Percentiles rank a stretch among this genome's conserved stretches.
phyloP scores from a whole-genome alignment of 2,113 vertebrate genomes.

The Pedionomus torquatus region DNA sequence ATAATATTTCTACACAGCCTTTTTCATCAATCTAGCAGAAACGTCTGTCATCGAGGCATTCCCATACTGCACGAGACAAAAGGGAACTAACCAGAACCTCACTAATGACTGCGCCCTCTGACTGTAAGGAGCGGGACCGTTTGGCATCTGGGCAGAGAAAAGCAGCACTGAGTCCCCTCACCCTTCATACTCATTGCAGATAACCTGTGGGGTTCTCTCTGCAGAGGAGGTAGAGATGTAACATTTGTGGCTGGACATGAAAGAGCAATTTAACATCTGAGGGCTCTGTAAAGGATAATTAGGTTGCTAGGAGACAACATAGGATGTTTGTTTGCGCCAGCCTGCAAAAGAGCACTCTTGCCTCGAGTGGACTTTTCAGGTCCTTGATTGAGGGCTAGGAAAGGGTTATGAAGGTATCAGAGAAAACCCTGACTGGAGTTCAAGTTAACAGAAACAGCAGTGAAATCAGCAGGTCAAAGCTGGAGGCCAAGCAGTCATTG shows the following conservation, averaged over 20 bases:
- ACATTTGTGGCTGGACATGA: not conserved
- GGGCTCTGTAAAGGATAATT: not conserved
- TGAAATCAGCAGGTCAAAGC: not conserved
- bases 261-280: not conserved
- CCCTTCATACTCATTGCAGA: not conserved
- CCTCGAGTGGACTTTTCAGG: not conserved
- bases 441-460: not conserved
- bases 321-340: not conserved
- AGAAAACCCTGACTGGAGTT: not conserved
- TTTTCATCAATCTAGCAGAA: not conserved
- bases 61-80: not conserved
- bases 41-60: not conserved
- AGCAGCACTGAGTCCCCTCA: not conserved
- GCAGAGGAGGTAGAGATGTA: not conserved
- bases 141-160: not conserved
- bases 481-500: not conserved
- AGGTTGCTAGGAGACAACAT: not conserved
- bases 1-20: not conserved
- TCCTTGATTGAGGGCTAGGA: not conserved
- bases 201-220: not conserved
- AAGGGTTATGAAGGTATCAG: not conserved
- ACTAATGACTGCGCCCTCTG: not conserved
- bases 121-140: not conserved
- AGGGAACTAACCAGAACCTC: not conserved
- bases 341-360: not conserved